Conservation (phyloP, 2,888 invertebrate genomes). For the Sinodicranocentrus sp. region DNA sequence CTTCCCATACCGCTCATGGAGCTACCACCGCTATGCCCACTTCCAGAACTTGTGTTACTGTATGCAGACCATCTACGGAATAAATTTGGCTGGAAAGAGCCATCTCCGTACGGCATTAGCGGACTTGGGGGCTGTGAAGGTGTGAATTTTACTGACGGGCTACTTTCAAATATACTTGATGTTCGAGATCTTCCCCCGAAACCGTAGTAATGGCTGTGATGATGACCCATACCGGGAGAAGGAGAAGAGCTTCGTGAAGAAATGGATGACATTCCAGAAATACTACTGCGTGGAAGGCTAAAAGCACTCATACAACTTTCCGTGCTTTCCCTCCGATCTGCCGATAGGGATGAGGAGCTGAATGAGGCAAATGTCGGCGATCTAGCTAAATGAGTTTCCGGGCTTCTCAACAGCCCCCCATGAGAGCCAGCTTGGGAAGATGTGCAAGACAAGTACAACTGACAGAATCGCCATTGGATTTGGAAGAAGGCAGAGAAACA, state of each 20-base stretch:
- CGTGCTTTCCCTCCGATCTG: conserved; percentile 75
- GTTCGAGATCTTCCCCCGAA: conserved; percentile 73
- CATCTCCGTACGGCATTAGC: conserved; percentile 74
- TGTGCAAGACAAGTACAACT: conserved; percentile 74
- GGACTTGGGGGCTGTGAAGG: conserved; percentile 76
- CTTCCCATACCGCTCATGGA: conserved; percentile 51
- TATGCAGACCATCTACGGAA: conserved; percentile 76
- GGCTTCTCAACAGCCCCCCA: conserved; percentile 72
- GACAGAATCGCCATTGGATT: conserved; percentile 77
- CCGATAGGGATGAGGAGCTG: conserved; percentile 71
- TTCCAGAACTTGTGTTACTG: conserved; percentile 71
- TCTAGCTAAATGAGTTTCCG: conserved; percentile 73
- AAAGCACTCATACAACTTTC: conserved; percentile 76
- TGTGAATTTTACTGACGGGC: conserved; percentile 76
- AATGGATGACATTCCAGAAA: conserved; percentile 75
- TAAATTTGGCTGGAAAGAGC: conserved; percentile 73
- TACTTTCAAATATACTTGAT: conserved; percentile 72
- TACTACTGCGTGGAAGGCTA: conserved; percentile 74
- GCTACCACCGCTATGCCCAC: conserved; percentile 62
- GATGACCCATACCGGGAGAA: conserved; percentile 72
- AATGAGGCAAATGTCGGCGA: conserved; percentile 75
- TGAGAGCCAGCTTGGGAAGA: conserved; percentile 72
- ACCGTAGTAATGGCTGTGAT: conserved; percentile 69
- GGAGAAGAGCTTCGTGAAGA: conserved; percentile 76
- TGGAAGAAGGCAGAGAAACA: conserved; percentile 77